A percentile compares a stretch with the other conserved stretches of the same genome.
These are phyloP conservation scores for Centropus unirufus DNA, from an alignment of 2,113 vertebrate genomes.

Conservation along the genomic window DNA sequence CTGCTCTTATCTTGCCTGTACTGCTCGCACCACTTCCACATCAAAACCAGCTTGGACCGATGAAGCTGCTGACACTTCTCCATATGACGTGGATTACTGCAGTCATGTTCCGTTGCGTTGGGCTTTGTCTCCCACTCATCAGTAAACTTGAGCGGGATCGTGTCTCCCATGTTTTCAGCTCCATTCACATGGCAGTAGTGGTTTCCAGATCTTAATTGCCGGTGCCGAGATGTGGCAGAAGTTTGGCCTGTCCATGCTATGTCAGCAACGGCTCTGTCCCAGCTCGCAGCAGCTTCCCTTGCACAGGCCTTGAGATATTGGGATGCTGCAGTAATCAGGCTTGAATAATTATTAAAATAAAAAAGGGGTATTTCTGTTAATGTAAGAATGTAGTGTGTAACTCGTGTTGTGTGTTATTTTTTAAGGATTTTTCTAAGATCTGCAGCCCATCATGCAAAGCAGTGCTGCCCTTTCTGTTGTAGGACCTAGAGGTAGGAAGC, in stretches of 20 bases:
- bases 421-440: neutral
- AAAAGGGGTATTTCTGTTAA: neutral
- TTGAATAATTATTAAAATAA: neutral
- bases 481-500: neutral
- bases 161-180: accelerated
- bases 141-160: neutral
- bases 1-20: neutral
- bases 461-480: neutral
- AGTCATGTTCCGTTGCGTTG: neutral
- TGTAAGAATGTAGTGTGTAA: neutral
- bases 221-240: accelerated
- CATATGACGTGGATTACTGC: accelerated
- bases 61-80: neutral
- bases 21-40: accelerated
- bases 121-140: neutral
- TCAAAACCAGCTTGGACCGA: neutral
- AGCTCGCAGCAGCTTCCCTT: neutral
- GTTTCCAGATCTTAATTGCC: neutral
- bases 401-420: neutral
- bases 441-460: neutral
- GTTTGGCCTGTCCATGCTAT: neutral
- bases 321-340: neutral
- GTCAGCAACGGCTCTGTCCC: neutral
- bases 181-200: neutral
- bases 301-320: neutral